Evolutionary conservation across 2,888 invertebrate species (phyloP), one percentile per base, ranked within the genome.

Genomic region (Alviniconcha strummeri): DNA sequence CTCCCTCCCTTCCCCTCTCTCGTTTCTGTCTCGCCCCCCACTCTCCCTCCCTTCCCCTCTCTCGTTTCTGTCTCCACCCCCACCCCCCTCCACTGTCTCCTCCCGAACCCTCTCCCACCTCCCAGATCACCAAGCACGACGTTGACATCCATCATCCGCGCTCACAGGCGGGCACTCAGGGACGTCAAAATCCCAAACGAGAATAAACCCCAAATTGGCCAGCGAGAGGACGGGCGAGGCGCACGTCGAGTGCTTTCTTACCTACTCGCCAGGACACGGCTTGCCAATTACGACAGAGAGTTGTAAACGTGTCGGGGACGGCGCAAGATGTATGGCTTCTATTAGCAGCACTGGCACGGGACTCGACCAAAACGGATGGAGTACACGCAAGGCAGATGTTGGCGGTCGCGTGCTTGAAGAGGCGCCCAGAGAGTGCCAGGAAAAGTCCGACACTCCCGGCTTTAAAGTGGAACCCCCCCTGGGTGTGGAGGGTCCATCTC

Each of bases 371-470:
- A 83, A 80, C 83, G 83, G 83, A 83, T 83, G 83, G 83, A 72
- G 69, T 75, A 69, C 84, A 84, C 81, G 76, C 81, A 76, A 81
- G 81, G 81, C 84, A 84, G 84, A 84, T 84, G 84, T 81, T 81
- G 56, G 56, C 67, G 76, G 81, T 84, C 84, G 84, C 84, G 84
- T 84, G 84, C 60, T 60, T 81, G 76, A 57, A 64, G 64, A 64
- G 64, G 75, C n/a, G 67, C 64, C 78, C 19, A 15, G 56, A 56
- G 55, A 60, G 13, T 57, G 81, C 8, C 72, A 2, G 3, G 56
- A 11, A 11, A 15, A 54, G 15, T 64, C n/a, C 55, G 19, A 9
- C 55, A 55, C 55, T 69, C 17, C 69, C 5, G 19, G 57, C 57
- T 36, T 36, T 76, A 19, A 76, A 76, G 76, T 76, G 76, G 54